Evolutionary conservation across 2,113 vertebrate species (phyloP).

Genomic region (Pipra filicauda): DNA sequence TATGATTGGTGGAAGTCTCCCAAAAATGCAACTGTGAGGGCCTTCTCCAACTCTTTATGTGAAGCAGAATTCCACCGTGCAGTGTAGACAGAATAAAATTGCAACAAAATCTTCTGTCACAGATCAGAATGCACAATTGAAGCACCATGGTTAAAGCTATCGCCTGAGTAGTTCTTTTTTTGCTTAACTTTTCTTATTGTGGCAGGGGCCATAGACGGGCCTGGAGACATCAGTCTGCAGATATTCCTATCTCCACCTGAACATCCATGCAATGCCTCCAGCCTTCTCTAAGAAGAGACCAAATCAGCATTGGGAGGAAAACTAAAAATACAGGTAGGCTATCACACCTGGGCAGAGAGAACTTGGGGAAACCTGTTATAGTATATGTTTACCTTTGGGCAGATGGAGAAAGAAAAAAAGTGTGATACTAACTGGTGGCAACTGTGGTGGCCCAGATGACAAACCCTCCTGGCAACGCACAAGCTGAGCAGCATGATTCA

Average conservation of each 20-base stretch:
- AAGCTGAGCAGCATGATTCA: not conserved
- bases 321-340: not conserved
- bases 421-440: not conserved
- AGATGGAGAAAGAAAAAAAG: not conserved
- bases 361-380: not conserved
- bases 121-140: not conserved
- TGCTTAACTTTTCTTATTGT: not conserved
- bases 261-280: not conserved
- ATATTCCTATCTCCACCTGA: not conserved
- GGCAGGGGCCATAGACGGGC: not conserved
- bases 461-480: not conserved
- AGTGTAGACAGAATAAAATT: not conserved
- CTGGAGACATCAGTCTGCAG: not conserved
- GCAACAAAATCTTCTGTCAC: not conserved
- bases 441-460: not conserved
- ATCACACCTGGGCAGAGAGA: not conserved
- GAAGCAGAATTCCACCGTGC: not conserved
- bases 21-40: not conserved
- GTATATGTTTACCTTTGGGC: not conserved
- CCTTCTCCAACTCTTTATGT: not conserved
- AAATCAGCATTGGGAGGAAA: not conserved
- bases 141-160: not conserved
- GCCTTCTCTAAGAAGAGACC: not conserved
- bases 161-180: not conserved
- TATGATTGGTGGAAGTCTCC: not conserved